Conservation (phyloP, 2,113 vertebrate species). For the Pachycephala philippinensis region DNA sequence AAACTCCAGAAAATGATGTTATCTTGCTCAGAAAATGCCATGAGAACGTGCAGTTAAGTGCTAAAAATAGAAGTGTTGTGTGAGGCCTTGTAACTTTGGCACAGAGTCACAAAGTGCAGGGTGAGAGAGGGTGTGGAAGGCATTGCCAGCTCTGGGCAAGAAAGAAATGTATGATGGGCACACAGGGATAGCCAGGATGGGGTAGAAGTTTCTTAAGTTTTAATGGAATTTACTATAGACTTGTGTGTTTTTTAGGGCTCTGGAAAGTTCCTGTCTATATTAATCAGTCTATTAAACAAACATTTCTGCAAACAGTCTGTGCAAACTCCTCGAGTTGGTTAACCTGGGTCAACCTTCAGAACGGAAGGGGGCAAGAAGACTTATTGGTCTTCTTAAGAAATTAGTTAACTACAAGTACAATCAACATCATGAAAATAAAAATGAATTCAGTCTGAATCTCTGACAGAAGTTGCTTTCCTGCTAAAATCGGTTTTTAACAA, state of each 20-base stretch:
- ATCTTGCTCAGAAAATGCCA: not conserved
- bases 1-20: constrained; percentile 9
- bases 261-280: constrained; percentile 1
- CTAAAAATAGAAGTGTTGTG: constrained; percentile 23
- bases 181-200: not conserved
- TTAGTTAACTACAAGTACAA: not conserved
- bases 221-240: not conserved
- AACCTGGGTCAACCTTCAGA: not conserved
- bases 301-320: not conserved
- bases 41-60: not conserved
- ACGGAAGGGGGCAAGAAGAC: not conserved
- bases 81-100: not conserved
- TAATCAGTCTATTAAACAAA: constrained; percentile 6
- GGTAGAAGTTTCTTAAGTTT: not conserved
- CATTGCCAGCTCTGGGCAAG: not conserved
- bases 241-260: not conserved
- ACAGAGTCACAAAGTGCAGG: not conserved
- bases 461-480: not conserved
- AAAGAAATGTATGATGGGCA: not conserved
- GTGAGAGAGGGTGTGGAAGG: not conserved
- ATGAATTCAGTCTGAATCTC: not conserved
- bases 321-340: not conserved
- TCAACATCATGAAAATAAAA: not conserved
- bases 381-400: not conserved
- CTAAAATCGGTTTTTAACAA: not conserved